Evolutionary conservation across 2,888 invertebrate genomes (phyloP).

Genomic region (Thera britannica): DNA sequence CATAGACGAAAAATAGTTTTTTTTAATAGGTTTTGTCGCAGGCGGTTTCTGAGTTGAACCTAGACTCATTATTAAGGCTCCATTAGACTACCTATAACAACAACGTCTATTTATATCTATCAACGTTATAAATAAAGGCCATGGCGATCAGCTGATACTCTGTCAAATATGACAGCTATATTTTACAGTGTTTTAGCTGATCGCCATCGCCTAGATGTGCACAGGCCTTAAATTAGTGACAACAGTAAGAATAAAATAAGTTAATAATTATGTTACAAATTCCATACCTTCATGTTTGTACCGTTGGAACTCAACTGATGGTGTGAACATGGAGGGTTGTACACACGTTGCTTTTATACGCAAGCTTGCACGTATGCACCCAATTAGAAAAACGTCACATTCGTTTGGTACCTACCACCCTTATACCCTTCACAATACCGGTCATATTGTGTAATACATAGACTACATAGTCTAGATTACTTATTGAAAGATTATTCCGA

Average conservation of each 20-base stretch:
- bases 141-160: not conserved
- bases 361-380: conserved; percentile 49
- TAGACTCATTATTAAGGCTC: too few species aligned
- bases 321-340: conserved; percentile 68
- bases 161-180: too few species aligned
- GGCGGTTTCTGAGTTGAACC: too few species aligned
- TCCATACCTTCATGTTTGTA: conserved; percentile 74
- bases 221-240: too few species aligned
- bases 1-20: too few species aligned
- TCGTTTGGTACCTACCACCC: conserved; percentile 56
- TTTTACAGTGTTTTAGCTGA: too few species aligned
- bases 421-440: conserved; percentile 62
- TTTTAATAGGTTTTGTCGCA: too few species aligned
- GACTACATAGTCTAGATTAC: conserved; percentile 23
- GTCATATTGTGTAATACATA: conserved; percentile 41
- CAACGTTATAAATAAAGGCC: too few species aligned
- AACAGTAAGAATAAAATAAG: not conserved
- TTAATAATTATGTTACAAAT: conserved; percentile 22
- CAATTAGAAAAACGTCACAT: conserved; percentile 64
- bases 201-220: too few species aligned
- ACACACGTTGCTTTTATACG: conserved; percentile 69
- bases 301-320: conserved; percentile 56
- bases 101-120: too few species aligned
- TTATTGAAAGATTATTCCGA: conserved; percentile 26
- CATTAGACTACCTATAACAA: too few species aligned